phyloP scores from a whole-genome alignment of 64 coral and sea anemone genomes.

The Acropora yongei region DNA sequence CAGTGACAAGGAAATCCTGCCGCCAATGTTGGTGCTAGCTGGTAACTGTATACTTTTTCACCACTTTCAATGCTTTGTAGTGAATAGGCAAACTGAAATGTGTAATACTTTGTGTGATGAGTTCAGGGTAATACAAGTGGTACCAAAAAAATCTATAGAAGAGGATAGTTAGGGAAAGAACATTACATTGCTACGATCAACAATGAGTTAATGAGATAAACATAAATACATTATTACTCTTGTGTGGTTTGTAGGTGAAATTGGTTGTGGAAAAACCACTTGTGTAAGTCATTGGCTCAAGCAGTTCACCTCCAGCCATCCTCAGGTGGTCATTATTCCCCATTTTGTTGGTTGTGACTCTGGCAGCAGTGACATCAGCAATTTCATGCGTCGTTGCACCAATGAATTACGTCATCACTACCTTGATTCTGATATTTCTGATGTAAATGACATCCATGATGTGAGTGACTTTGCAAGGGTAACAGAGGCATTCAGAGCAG shows the following conservation, averaged over 20 bases:
- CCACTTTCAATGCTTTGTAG: no score
- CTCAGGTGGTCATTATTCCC: conserved; percentile 72
- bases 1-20: conserved; percentile 66
- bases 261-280: conserved; percentile 82
- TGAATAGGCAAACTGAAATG: no score
- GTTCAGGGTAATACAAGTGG: no score
- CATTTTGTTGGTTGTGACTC: conserved; percentile 87
- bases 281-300: conserved; percentile 87
- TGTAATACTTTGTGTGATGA: no score
- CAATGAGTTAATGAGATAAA: no score
- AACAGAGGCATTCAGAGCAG: conserved; percentile 80
- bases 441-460: conserved; percentile 69
- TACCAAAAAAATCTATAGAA: no score
- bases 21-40: conserved; percentile 74
- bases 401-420: conserved; percentile 86
- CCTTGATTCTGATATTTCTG: conserved; percentile 61
- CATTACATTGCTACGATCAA: no score
- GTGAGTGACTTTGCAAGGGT: conserved; percentile 69
- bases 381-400: conserved; percentile 95
- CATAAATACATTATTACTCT: no score
- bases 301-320: conserved; percentile 61
- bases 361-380: conserved; percentile 76
- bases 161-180: no score
- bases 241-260: conserved; percentile 68
- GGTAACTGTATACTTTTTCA: conserved; percentile 39